phyloP scores from a whole-genome alignment of 2,888 invertebrate species.

The Apodemia mormo region DNA sequence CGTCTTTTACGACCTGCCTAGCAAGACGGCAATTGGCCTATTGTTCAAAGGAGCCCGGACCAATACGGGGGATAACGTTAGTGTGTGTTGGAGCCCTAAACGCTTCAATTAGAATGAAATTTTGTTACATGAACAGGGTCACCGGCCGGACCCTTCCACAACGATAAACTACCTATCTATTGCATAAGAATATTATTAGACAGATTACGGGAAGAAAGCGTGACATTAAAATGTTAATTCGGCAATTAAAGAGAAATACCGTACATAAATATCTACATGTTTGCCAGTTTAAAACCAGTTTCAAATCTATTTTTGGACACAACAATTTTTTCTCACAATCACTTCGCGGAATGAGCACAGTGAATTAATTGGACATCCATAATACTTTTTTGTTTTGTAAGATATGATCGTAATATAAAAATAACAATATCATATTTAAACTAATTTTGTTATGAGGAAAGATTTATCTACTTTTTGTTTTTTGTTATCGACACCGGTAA shows the following conservation, averaged over 20 bases:
- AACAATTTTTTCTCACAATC: background rate
- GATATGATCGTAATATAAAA: background rate
- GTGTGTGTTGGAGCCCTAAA: too few relatives aligned
- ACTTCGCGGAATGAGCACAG: background rate
- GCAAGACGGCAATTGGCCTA: too few relatives aligned
- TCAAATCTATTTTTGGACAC: background rate
- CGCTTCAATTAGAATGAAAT: too few relatives aligned
- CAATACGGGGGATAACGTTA: too few relatives aligned
- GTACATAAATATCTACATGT: background rate
- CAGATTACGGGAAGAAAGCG: conserved; percentile 11
- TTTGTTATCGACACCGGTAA: too few relatives aligned
- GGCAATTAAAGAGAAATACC: conserved; percentile 15
- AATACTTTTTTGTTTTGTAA: background rate
- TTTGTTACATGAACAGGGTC: too few relatives aligned
- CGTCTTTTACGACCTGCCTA: too few relatives aligned
- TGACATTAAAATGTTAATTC: conserved; percentile 14
- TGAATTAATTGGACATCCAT: background rate
- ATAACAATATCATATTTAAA: too few relatives aligned
- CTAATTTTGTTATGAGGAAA: too few relatives aligned
- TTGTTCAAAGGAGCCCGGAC: too few relatives aligned
- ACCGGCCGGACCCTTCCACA: background rate
- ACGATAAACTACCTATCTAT: background rate
- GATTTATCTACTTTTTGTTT: too few relatives aligned
- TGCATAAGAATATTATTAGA: background rate
- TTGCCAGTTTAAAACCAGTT: conserved; percentile 12